phyloP scores from a whole-genome alignment of 2,888 invertebrate species.

The Liodrosophila aerea region DNA sequence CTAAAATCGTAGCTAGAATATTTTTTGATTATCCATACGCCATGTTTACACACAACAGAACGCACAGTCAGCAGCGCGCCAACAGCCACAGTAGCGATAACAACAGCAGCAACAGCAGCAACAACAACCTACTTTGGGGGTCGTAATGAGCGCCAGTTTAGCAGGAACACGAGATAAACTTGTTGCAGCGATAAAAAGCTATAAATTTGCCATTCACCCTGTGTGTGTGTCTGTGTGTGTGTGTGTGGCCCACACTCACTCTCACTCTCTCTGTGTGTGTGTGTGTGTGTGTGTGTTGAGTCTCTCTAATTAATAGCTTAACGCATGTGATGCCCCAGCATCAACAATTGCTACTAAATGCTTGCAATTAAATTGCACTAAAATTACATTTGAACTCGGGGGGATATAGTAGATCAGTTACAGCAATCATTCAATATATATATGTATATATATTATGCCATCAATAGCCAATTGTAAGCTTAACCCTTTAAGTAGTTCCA shows the following conservation, averaged over 20 bases:
- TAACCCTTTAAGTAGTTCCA: too few species aligned
- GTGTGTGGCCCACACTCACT: not conserved
- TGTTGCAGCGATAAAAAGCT: slow-evolving; percentile 71
- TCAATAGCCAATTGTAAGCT: slow-evolving; percentile 7
- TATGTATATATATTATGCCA: not conserved
- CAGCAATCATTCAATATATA: too few species aligned
- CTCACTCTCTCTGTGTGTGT: slow-evolving; percentile 1
- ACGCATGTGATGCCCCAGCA: slow-evolving; percentile 30
- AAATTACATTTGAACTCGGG: slow-evolving; percentile 42
- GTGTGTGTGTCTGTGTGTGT: slow-evolving; percentile 1
- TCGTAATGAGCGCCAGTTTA: slow-evolving; percentile 67
- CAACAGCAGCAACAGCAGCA: slow-evolving; percentile 15
- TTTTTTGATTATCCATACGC: slow-evolving; percentile 52
- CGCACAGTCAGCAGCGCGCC: slow-evolving; percentile 39
- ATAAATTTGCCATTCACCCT: slow-evolving; percentile 64
- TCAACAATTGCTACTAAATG: slow-evolving; percentile 45
- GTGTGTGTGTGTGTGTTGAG: slow-evolving; percentile 25
- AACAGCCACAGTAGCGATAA: not conserved
- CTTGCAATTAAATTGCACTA: slow-evolving; percentile 69
- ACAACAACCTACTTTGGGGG: slow-evolving; percentile 17
- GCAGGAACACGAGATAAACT: slow-evolving; percentile 70
- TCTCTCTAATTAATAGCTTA: slow-evolving; percentile 65
- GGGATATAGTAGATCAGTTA: slow-evolving; percentile 9
- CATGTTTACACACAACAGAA: slow-evolving; percentile 35
- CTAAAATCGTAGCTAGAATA: slow-evolving; percentile 33